phyloP scores from a whole-genome alignment of 92 coral and sea anemone species.

The Ricordea florida region DNA sequence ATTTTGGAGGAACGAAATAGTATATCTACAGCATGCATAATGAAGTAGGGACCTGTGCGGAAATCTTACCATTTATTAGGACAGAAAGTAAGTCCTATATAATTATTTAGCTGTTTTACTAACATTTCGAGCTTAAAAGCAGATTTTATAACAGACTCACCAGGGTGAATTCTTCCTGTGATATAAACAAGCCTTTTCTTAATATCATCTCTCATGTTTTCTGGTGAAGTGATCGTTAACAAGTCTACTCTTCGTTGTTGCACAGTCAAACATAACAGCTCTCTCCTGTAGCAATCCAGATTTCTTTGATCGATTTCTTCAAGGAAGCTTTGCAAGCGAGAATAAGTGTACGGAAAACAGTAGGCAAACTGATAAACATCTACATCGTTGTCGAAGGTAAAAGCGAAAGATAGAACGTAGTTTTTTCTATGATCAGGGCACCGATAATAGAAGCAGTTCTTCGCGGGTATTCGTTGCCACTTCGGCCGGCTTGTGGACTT shows the following conservation, averaged over 20 bases:
- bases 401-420: slow-evolving; percentile 96
- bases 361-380: slow-evolving; percentile 98
- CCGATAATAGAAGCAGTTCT: slow-evolving; percentile 97
- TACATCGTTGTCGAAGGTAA: slow-evolving; percentile 92
- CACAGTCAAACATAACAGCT: slow-evolving; percentile 85
- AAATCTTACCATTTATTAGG: no score
- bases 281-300: slow-evolving; percentile 72
- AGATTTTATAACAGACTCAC: no score
- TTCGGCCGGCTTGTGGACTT: slow-evolving; percentile 95
- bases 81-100: no score
- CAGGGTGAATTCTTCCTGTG: slow-evolving; percentile 98
- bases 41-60: no score
- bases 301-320: slow-evolving; percentile 74
- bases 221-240: slow-evolving; percentile 90
- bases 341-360: slow-evolving; percentile 94
- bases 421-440: slow-evolving; percentile 98
- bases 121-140: no score
- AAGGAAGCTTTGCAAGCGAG: slow-evolving; percentile 88
- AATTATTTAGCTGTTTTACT: no score
- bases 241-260: slow-evolving; percentile 91
- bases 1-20: no score
- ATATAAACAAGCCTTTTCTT: slow-evolving; percentile 88
- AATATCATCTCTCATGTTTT: slow-evolving; percentile 53
- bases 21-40: no score
- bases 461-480: slow-evolving; percentile 98